Evolutionary conservation across 2,113 vertebrate genomes (phyloP).

Genomic region (Trichomycterus rosablanca): DNA sequence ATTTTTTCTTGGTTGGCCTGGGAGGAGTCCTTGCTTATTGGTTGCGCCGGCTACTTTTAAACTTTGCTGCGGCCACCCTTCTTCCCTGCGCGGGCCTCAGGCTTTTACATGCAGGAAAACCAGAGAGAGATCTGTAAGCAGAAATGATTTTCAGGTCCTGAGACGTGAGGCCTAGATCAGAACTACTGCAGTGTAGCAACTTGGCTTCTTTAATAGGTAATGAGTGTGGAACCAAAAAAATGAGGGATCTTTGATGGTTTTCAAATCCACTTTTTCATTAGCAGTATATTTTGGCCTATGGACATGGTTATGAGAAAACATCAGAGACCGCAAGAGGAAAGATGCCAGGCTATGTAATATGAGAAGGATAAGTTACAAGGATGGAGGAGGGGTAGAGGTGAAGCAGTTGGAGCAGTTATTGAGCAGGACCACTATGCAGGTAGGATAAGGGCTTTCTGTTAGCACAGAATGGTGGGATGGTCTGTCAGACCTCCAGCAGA

Average conservation of each 20-base stretch:
- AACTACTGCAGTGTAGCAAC: no score
- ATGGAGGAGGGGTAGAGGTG: neutral
- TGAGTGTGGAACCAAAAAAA: no score
- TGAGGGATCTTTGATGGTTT: no score
- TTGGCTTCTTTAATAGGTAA: no score
- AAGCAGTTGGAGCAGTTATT: neutral
- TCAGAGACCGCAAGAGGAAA: neutral
- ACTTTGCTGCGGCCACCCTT: neutral
- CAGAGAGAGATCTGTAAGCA: slow-evolving; percentile 4
- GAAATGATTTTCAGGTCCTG: slow-evolving; percentile 26
- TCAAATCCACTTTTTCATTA: no score
- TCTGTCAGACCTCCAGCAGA: neutral
- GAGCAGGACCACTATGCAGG: slow-evolving; percentile 1
- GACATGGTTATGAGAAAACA: neutral
- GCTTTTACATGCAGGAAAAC: neutral
- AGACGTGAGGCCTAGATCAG: slow-evolving; percentile 7
- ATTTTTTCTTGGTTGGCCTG: no score
- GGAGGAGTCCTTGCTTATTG: slow-evolving; percentile 15
- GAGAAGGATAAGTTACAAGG: neutral
- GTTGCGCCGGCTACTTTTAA: slow-evolving; percentile 9
- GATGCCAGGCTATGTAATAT: neutral
- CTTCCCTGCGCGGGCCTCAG: slow-evolving; percentile 24
- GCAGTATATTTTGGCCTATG: no score
- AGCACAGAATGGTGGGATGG: neutral
- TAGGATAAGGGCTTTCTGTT: neutral